These are phyloP conservation scores for Steinernema feltiae DNA, from an alignment of 1,140 invertebrate species.

Conservation along the genomic window DNA sequence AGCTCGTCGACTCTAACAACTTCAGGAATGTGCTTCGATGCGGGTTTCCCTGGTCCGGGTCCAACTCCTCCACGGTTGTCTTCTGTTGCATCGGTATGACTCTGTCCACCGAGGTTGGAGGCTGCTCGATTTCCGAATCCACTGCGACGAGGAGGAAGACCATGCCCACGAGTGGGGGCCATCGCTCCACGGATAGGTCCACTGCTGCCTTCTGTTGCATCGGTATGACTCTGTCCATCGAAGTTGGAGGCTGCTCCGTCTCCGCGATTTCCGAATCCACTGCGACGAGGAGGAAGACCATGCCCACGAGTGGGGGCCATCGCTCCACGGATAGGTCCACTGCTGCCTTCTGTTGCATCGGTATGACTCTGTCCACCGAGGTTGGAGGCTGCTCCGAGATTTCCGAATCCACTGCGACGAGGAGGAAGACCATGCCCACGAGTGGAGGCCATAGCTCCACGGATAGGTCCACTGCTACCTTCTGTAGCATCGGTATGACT, in stretches of 20 bases:
- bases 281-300: too few relatives aligned
- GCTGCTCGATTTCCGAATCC: not conserved
- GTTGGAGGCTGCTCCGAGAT: too few relatives aligned
- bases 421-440: too few relatives aligned
- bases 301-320: too few relatives aligned
- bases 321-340: too few relatives aligned
- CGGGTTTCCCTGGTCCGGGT: conserved; percentile 59
- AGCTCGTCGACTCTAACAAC: conserved; percentile 65
- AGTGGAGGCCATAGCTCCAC: too few relatives aligned
- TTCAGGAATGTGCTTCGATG: conserved; percentile 68
- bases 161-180: conserved; percentile 18
- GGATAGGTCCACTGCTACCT: too few relatives aligned
- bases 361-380: too few relatives aligned
- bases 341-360: too few relatives aligned
- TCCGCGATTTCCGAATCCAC: conserved; percentile 29
- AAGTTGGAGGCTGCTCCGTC: conserved; percentile 45
- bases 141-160: conserved; percentile 12
- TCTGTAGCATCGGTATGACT: too few relatives aligned
- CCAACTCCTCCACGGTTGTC: conserved; percentile 59
- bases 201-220: conserved; percentile 41
- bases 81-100: too few relatives aligned
- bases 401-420: too few relatives aligned
- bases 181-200: conserved; percentile 20
- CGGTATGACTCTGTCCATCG: conserved; percentile 34
- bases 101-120: conserved; percentile 30